Conservation (phyloP, 2,888 invertebrate genomes). For the Melipona bicolor region DNA sequence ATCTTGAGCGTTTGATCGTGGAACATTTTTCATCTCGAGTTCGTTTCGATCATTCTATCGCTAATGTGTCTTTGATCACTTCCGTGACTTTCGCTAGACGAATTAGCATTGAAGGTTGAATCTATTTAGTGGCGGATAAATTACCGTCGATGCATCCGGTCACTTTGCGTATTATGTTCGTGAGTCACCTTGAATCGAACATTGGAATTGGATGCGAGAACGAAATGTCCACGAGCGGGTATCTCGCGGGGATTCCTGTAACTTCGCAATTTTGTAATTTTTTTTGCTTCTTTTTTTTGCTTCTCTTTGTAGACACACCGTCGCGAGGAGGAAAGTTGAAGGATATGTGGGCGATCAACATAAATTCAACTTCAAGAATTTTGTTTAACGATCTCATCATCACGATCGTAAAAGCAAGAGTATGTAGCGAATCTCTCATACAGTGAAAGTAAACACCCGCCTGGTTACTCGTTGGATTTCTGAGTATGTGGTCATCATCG, state of each 20-base stretch:
- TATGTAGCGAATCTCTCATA: background rate
- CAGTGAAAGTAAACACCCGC: slow-evolving; percentile 48
- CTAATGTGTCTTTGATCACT: slow-evolving; percentile 42
- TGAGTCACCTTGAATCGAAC: slow-evolving; percentile 61
- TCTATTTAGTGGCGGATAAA: slow-evolving; percentile 59
- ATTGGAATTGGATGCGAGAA: slow-evolving; percentile 51
- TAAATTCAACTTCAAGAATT: background rate
- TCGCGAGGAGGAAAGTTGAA: background rate
- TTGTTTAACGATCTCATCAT: background rate
- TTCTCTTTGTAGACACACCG: no score
- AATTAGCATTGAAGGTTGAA: slow-evolving; percentile 66
- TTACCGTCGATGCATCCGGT: slow-evolving; percentile 68
- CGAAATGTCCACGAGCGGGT: slow-evolving; percentile 15
- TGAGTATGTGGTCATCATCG: slow-evolving; percentile 14
- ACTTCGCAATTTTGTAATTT: background rate
- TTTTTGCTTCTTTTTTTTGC: background rate
- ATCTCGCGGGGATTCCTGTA: slow-evolving; percentile 1
- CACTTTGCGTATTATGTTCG: slow-evolving; percentile 39
- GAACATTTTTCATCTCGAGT: slow-evolving; percentile 5
- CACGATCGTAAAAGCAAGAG: slow-evolving; percentile 36
- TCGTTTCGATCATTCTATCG: slow-evolving; percentile 24
- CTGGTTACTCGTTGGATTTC: slow-evolving; percentile 30
- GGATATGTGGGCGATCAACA: background rate
- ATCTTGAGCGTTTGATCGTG: slow-evolving; percentile 13
- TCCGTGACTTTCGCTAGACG: slow-evolving; percentile 63